These are phyloP conservation scores for Tenthredo notha DNA, from an alignment of 2,888 invertebrate species.

Conservation along the genomic window DNA sequence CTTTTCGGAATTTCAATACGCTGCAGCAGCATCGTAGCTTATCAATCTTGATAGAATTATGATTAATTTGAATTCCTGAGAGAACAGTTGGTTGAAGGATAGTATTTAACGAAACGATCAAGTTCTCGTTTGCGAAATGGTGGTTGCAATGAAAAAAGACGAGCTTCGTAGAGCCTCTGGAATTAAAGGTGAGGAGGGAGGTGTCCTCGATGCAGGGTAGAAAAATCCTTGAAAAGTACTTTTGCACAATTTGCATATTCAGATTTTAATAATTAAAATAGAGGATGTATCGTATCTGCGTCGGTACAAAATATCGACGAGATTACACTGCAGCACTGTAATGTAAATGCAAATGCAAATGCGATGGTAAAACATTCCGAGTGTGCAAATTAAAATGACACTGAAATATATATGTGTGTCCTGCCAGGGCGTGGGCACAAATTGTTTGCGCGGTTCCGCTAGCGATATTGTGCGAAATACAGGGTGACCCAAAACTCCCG, in stretches of 20 bases:
- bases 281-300: constrained; percentile 30
- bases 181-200: constrained; percentile 1
- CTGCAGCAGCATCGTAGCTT: not conserved
- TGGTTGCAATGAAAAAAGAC: constrained; percentile 8
- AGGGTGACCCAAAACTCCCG: too few relatives aligned
- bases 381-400: constrained; percentile 77
- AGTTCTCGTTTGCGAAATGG: not conserved
- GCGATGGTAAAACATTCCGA: constrained; percentile 77
- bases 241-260: constrained; percentile 39
- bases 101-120: constrained; percentile 9
- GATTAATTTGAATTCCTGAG: constrained; percentile 5
- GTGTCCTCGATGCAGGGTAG: constrained; percentile 6
- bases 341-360: constrained; percentile 76
- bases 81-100: not conserved
- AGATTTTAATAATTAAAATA: constrained; percentile 45
- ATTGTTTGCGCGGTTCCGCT: constrained; percentile 73
- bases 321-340: constrained; percentile 74
- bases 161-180: not conserved
- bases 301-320: constrained; percentile 75
- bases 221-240: constrained; percentile 46
- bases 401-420: constrained; percentile 73
- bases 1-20: not conserved
- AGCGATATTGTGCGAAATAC: constrained; percentile 64
- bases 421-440: constrained; percentile 66
- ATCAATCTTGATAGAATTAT: not conserved